Conservation (phyloP, 2,797 vertebrate species). For the Coranthus polyacanthus region DNA sequence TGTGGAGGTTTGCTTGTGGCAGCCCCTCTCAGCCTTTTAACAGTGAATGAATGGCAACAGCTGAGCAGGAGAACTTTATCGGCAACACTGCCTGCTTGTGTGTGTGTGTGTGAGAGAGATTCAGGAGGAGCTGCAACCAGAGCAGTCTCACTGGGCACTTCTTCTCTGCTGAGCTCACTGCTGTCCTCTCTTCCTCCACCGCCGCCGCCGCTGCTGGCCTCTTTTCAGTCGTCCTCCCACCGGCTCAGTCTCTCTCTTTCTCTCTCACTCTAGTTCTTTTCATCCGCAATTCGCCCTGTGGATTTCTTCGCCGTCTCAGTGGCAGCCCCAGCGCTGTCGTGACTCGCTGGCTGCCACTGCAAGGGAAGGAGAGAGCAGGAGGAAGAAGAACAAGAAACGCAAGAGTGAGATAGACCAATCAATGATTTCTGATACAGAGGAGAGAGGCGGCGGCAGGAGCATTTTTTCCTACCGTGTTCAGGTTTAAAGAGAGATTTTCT, state of each 20-base stretch:
- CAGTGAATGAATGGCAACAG: constrained; percentile 86
- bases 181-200: constrained; percentile 55
- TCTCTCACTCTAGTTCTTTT: constrained; percentile 37
- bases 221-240: constrained; percentile 50
- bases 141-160: constrained; percentile 65
- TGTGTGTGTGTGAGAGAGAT: constrained; percentile 45
- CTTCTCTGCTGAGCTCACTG: constrained; percentile 64
- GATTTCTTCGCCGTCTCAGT: constrained; percentile 47
- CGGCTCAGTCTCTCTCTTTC: constrained; percentile 11
- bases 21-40: constrained; percentile 57
- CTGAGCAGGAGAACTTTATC: constrained; percentile 85
- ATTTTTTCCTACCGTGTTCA: constrained; percentile 19
- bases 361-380: constrained; percentile 58
- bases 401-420: constrained; percentile 53
- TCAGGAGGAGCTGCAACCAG: constrained; percentile 78
- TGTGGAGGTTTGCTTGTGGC: constrained; percentile 44
- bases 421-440: constrained; percentile 51
- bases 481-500: constrained; percentile 32
- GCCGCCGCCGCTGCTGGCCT: constrained; percentile 54
- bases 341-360: constrained; percentile 71
- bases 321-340: constrained; percentile 62
- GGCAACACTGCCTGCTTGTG: constrained; percentile 55
- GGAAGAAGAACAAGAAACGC: constrained; percentile 36
- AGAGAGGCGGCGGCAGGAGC: constrained; percentile 33
- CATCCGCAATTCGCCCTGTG: constrained; percentile 44